These are phyloP conservation scores for Malacoraja senta DNA, from an alignment of 2,797 vertebrate species.

Conservation along the genomic window DNA sequence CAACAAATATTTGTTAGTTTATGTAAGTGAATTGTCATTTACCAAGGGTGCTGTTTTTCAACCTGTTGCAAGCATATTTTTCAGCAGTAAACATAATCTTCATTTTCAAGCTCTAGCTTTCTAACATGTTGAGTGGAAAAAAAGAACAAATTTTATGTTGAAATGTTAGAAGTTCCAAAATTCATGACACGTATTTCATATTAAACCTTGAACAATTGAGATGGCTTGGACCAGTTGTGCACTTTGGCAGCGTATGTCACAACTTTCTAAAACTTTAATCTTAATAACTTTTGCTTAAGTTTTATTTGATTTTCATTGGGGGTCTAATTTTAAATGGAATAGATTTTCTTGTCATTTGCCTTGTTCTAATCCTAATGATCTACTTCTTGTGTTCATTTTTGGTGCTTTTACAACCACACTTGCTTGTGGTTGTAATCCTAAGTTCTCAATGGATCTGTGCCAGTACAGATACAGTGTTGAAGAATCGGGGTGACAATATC, in stretches of 20 bases:
- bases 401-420: not conserved
- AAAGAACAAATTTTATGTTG: not conserved
- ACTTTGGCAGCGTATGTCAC: not conserved
- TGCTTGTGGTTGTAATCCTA: not conserved
- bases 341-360: not conserved
- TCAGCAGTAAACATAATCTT: not conserved
- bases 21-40: not conserved
- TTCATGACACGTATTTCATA: not conserved
- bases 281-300: too few relatives aligned
- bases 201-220: not conserved
- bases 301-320: slow-evolving; percentile 15
- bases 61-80: not conserved
- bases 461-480: not conserved
- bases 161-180: not conserved
- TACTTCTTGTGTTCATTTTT: not conserved
- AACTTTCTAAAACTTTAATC: not conserved
- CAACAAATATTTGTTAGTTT: not conserved
- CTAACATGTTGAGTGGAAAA: not conserved
- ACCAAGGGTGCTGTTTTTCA: not conserved
- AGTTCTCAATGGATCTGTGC: not conserved
- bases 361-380: not conserved
- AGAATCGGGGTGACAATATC: not conserved
- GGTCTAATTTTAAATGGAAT: not conserved
- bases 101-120: not conserved
- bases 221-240: not conserved